Evolutionary conservation across 2,113 vertebrate species (phyloP), one percentile per base, ranked within the genome.

Genomic region (Notothenia rossii): DNA sequence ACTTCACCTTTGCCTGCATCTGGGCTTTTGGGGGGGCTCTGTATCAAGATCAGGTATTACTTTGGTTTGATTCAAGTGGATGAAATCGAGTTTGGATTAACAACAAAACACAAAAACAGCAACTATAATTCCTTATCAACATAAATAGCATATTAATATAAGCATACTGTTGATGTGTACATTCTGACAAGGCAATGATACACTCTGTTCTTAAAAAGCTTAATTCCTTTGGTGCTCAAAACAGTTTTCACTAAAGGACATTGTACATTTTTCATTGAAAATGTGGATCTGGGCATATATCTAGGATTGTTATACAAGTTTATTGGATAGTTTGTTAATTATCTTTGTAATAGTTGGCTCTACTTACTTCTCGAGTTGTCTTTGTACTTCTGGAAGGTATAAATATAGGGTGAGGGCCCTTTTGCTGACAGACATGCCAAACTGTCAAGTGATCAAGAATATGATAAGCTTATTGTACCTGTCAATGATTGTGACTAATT

Each of bases 1-100:
- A 90, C 88, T 96, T 97, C 94, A 95, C 93, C 75, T 96, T 96
- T 91, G 92, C 93, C 65, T 95, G 93, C 75, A 92, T 96, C 75
- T 96, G 94, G 92, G 90, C 94, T 79, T 97, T 96, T 70, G 95
- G 95, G 56, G 96, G 95, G 4, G 93, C 94, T 33, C 84, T 96
- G 25, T 94, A 93, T 82, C 93, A 94, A 73, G 95, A 96, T 86
- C 96, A 97, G 88, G 88, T 92, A 87, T 80, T 25, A 1, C 5
- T 53, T 33, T 75, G 7, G 11, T 85, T 69, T 51, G 13, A 82
- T 58, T 81, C 5, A 58, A 22, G 3, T 49, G 3, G 2, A 71
- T 48, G 9, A 12, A 50, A 46, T 22, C 53, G 10, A 45, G 29
- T 45, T 5, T 36, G 3, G 13, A 46, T 36, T 45, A 58, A 20